Conservation (phyloP, 2,113 vertebrate species). For the Chaetorhynchus papuensis region DNA sequence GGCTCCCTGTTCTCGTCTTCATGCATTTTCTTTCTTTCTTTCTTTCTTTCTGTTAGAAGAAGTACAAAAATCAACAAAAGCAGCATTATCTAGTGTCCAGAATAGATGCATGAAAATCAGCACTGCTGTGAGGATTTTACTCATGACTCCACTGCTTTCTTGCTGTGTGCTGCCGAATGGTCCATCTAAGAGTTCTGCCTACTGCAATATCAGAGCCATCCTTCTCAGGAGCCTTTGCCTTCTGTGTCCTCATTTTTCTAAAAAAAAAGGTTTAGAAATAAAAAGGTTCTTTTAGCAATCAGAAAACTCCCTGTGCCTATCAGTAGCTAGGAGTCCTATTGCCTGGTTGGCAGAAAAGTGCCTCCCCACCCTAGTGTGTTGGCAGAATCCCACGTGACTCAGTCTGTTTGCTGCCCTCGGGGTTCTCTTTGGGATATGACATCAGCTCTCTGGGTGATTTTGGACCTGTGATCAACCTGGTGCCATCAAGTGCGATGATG, state of each 20-base stretch:
- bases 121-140: neutral
- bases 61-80: neutral
- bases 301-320: neutral
- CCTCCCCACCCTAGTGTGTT: neutral
- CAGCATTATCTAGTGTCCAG: neutral
- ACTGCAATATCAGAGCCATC: neutral
- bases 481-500: neutral
- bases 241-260: neutral
- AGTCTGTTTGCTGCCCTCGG: neutral
- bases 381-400: neutral
- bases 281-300: neutral
- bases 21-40: neutral
- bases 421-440: neutral
- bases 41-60: neutral
- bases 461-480: fast-evolving
- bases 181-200: neutral
- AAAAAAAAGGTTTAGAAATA: neutral
- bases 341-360: neutral
- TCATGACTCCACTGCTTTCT: neutral
- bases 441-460: neutral
- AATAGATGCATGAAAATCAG: neutral
- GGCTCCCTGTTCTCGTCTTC: neutral
- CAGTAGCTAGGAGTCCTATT: neutral
- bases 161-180: neutral
- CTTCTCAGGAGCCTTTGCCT: neutral